Conservation (phyloP, 2,113 vertebrate species). For the Hydropotes inermis region DNA sequence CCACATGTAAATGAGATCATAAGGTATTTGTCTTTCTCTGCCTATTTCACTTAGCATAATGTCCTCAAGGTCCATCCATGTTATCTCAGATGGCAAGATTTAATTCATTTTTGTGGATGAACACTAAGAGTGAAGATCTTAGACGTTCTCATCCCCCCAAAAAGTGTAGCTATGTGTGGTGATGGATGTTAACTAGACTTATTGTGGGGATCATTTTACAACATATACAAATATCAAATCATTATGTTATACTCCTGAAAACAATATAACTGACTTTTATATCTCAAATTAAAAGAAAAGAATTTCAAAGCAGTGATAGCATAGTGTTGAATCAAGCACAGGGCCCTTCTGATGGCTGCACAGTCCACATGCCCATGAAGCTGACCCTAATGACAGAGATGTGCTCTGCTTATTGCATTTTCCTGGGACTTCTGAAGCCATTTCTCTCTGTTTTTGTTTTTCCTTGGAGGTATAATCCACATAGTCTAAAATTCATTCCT, state of each 20-base stretch:
- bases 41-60: background rate
- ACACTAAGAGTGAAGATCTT: background rate
- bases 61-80: background rate
- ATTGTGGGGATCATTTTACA: background rate
- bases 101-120: background rate
- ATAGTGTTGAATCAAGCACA: rapidly evolving
- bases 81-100: background rate
- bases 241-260: background rate
- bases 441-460: background rate
- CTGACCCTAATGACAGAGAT: background rate
- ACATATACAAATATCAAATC: background rate
- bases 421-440: background rate
- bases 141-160: background rate
- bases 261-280: background rate
- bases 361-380: rapidly evolving
- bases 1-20: background rate
- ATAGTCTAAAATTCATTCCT: background rate
- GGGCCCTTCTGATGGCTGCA: background rate
- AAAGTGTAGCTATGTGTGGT: background rate
- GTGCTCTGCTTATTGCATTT: background rate
- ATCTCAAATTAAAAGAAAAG: background rate
- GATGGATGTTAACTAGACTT: background rate
- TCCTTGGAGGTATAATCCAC: background rate
- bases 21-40: background rate
- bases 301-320: background rate